phyloP scores from a whole-genome alignment of 2,113 vertebrate species.

The Nannobrachium achirus region DNA sequence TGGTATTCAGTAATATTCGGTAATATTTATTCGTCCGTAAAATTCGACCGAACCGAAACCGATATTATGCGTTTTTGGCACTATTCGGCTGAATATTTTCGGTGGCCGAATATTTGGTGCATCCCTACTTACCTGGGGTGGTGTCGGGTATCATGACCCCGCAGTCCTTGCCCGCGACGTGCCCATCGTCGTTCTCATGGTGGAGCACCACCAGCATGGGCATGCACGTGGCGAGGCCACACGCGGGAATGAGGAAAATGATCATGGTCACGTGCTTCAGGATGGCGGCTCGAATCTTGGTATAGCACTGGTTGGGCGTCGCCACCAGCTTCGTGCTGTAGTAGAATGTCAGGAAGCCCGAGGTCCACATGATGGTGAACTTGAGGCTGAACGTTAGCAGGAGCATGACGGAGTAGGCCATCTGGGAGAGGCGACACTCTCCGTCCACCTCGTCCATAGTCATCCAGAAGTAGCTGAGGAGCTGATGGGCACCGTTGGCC shows the following conservation, averaged over 20 bases:
- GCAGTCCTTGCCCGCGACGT: slow-evolving; percentile 58
- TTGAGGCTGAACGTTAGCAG: slow-evolving; percentile 67
- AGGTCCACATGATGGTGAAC: slow-evolving; percentile 78
- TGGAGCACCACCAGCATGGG: slow-evolving; percentile 62
- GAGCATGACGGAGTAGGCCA: slow-evolving; percentile 52
- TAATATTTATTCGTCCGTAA: too few species aligned
- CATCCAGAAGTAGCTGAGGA: slow-evolving; percentile 74
- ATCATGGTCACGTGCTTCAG: slow-evolving; percentile 67
- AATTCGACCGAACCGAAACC: too few species aligned
- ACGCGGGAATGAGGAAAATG: slow-evolving; percentile 63
- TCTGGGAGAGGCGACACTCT: slow-evolving; percentile 37
- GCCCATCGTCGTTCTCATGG: slow-evolving; percentile 28
- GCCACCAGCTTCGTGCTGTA: slow-evolving; percentile 80
- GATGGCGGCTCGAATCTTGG: slow-evolving; percentile 66
- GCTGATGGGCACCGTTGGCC: slow-evolving; percentile 61
- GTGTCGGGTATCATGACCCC: slow-evolving; percentile 53
- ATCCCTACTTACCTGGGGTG: too few species aligned
- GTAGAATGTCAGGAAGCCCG: slow-evolving; percentile 77
- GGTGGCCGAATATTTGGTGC: too few species aligned
- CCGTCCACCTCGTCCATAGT: slow-evolving; percentile 69
- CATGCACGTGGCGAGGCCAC: slow-evolving; percentile 60
- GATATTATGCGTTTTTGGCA: too few species aligned
- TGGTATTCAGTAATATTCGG: too few species aligned
- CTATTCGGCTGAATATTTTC: too few species aligned
- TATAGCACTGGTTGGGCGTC: slow-evolving; percentile 72